phyloP scores from a whole-genome alignment of 2,888 invertebrate species.

The Salpingus planirostris region DNA sequence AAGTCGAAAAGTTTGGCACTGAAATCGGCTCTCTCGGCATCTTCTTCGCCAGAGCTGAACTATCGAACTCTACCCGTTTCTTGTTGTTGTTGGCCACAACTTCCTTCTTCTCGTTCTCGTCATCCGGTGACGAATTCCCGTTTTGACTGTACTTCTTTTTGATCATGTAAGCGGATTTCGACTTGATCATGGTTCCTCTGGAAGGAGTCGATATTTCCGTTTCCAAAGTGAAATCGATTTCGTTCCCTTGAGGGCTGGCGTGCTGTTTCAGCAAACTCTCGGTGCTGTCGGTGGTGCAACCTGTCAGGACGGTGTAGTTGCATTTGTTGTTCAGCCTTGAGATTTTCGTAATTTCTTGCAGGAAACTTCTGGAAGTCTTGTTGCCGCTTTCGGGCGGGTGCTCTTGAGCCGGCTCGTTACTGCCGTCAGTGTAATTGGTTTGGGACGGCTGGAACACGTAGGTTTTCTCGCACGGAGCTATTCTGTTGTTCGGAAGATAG shows the following conservation, averaged over 20 bases:
- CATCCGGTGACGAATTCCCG: constrained; percentile 32
- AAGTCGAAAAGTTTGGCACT: constrained; percentile 60
- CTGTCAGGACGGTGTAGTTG: constrained; percentile 59
- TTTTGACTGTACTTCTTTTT: constrained; percentile 43
- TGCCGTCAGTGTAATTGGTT: constrained; percentile 41
- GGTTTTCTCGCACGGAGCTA: constrained; percentile 39
- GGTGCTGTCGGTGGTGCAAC: constrained; percentile 55
- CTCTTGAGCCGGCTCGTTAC: constrained; percentile 28
- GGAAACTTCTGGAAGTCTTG: constrained; percentile 26
- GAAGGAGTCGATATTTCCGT: constrained; percentile 33
- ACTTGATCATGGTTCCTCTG: constrained; percentile 45
- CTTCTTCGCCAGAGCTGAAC: constrained; percentile 24
- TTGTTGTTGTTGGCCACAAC: constrained; percentile 18
- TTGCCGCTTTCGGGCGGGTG: background rate
- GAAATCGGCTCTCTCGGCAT: constrained; percentile 62
- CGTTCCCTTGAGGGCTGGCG: constrained; percentile 25
- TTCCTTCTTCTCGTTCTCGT: constrained; percentile 31
- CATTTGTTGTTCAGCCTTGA: constrained; percentile 59
- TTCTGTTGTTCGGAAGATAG: constrained; percentile 38
- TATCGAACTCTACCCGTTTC: constrained; percentile 37
- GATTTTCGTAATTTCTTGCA: constrained; percentile 57
- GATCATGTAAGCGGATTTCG: constrained; percentile 50
- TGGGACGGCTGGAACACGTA: constrained; percentile 42
- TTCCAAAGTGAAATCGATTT: constrained; percentile 24
- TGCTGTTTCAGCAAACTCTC: constrained; percentile 49